Percentiles rank a stretch among this genome's conserved stretches.
These are phyloP conservation scores for Drosophila paracracens DNA, from an alignment of 2,888 invertebrate genomes.

Conservation along the genomic window DNA sequence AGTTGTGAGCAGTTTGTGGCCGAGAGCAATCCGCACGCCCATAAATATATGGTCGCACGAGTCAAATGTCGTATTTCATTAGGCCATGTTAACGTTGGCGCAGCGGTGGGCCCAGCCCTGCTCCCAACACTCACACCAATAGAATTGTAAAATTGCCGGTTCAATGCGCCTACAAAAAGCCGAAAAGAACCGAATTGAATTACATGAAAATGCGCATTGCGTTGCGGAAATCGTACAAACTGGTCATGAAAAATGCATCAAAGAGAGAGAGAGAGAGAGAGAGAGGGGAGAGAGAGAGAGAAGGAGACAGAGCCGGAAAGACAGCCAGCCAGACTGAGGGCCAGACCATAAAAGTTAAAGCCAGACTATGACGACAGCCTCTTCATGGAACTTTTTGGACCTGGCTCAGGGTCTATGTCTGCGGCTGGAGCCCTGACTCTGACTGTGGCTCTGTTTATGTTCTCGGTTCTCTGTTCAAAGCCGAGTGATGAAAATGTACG, in stretches of 20 bases:
- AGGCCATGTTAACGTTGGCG: constrained; percentile 67
- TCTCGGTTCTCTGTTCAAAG: constrained; percentile 29
- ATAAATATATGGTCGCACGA: constrained; percentile 71
- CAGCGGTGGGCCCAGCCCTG: constrained; percentile 61
- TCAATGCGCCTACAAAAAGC: constrained; percentile 58
- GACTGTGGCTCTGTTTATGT: constrained; percentile 20
- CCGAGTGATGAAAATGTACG: constrained; percentile 77
- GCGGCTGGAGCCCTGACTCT: constrained; percentile 17
- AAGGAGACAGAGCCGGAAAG: not conserved
- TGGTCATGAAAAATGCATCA: constrained; percentile 80
- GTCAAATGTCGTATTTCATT: constrained; percentile 79
- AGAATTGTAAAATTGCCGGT: constrained; percentile 71
- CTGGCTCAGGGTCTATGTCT: constrained; percentile 25
- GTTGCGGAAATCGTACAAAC: constrained; percentile 79
- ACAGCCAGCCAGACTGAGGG: constrained; percentile 29
- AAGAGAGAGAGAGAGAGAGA: constrained; percentile 1
- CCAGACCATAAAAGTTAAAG: constrained; percentile 50
- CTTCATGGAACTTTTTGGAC: constrained; percentile 23
- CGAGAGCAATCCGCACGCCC: constrained; percentile 75
- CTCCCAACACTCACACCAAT: constrained; percentile 54
- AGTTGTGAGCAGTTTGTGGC: constrained; percentile 49
- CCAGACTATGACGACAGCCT: constrained; percentile 62
- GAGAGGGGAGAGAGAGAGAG: constrained; percentile 30
- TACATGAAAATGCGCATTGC: constrained; percentile 76
- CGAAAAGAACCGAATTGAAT: constrained; percentile 67